These are phyloP conservation scores for Sebastiscus tertius DNA, from an alignment of 2,797 vertebrate genomes.

Conservation along the genomic window DNA sequence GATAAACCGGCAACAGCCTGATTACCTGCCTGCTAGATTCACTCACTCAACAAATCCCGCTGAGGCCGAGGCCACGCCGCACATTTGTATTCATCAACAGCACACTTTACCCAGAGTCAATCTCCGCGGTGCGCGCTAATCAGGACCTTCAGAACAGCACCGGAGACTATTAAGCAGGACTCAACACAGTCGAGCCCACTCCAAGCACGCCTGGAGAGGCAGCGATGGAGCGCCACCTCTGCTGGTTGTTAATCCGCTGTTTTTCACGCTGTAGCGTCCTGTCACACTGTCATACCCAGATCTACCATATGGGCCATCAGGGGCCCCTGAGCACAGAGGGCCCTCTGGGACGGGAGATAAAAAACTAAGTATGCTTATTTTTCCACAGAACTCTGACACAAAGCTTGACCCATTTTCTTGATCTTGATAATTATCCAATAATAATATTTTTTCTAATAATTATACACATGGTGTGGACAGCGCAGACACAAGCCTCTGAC, in stretches of 20 bases:
- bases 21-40: slow-evolving; percentile 62
- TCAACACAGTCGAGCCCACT: slow-evolving; percentile 48
- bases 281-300: background rate
- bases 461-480: background rate
- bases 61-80: slow-evolving; percentile 40
- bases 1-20: slow-evolving; percentile 62
- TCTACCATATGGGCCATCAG: background rate
- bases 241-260: slow-evolving; percentile 56
- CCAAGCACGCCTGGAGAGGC: slow-evolving; percentile 43
- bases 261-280: slow-evolving; percentile 31
- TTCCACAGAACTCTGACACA: background rate
- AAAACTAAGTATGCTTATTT: background rate
- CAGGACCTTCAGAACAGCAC: slow-evolving; percentile 56
- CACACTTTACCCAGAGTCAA: slow-evolving; percentile 56
- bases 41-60: slow-evolving; percentile 53
- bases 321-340: background rate
- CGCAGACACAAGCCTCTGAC: background rate
- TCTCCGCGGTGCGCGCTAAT: slow-evolving; percentile 56
- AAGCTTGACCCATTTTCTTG: background rate
- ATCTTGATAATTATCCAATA: background rate
- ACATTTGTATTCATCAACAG: slow-evolving; percentile 70
- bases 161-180: slow-evolving; percentile 69
- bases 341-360: background rate
- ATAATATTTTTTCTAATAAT: background rate
- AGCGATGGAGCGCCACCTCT: slow-evolving; percentile 60